Percentiles rank a stretch among this genome's conserved stretches.
Conservation (phyloP, 1,140 invertebrate genomes). For the Wasmannia auropunctata region DNA sequence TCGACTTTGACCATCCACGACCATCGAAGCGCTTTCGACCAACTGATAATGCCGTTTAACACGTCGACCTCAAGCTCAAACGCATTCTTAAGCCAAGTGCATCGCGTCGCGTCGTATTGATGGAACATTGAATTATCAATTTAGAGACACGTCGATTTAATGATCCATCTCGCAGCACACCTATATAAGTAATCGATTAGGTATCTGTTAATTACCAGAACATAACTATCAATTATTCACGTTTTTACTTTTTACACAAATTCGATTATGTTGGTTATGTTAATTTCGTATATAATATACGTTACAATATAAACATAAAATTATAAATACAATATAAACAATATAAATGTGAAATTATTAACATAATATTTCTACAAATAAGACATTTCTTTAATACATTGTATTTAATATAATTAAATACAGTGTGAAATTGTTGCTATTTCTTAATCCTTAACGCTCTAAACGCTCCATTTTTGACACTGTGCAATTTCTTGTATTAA, state of each 20-base stretch:
- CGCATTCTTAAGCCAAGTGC: neutral
- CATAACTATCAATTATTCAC: neutral
- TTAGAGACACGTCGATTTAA: constrained; percentile 26
- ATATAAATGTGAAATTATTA: too few relatives aligned
- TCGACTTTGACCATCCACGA: constrained; percentile 33
- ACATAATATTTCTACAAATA: neutral
- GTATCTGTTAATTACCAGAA: neutral
- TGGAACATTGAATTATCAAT: constrained; percentile 1
- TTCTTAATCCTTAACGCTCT: too few relatives aligned
- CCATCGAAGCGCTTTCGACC: constrained; percentile 13
- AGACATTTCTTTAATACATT: neutral
- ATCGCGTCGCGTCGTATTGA: constrained; percentile 6
- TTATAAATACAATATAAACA: too few relatives aligned
- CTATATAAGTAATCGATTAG: neutral
- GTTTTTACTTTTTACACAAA: neutral
- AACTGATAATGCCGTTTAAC: constrained; percentile 38
- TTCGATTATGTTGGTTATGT: too few relatives aligned
- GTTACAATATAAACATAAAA: too few relatives aligned
- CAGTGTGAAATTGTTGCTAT: too few relatives aligned
- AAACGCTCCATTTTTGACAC: too few relatives aligned
- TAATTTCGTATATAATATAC: too few relatives aligned
- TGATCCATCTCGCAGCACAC: neutral
- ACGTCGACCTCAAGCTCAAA: constrained; percentile 31
- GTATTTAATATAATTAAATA: too few relatives aligned
- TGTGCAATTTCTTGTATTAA: too few relatives aligned